Conservation (phyloP, 2,113 vertebrate species). For the Sclerurus mexicanus region DNA sequence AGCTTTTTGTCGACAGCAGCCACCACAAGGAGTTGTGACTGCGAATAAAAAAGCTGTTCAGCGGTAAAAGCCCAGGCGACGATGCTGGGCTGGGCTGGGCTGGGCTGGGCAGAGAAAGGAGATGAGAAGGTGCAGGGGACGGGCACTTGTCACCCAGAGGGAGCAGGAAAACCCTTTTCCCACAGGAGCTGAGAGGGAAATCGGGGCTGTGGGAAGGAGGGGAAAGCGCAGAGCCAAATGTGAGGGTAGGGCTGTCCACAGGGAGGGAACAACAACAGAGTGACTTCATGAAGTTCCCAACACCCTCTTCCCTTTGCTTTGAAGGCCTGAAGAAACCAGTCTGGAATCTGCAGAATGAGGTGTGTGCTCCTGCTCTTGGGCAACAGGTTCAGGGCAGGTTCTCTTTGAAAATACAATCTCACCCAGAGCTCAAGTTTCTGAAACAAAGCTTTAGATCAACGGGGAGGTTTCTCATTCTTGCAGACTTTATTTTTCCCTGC, state of each 20-base stretch:
- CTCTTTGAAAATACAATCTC: not conserved
- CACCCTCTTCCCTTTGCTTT: not conserved
- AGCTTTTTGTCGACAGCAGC: not conserved
- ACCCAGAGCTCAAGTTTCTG: not conserved
- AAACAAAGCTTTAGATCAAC: not conserved
- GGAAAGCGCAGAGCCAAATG: not conserved
- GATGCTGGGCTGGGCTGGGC: too few species aligned
- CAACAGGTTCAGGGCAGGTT: not conserved
- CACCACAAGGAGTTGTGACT: rapidly evolving
- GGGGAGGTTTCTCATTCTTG: not conserved
- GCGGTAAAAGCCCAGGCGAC: not conserved
- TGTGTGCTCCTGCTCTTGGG: not conserved
- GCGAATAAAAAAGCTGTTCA: not conserved
- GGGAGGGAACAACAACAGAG: not conserved
- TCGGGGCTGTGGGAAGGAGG: not conserved
- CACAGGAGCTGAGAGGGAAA: not conserved
- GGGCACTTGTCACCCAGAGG: too few species aligned
- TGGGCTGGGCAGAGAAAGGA: too few species aligned
- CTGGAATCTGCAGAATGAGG: not conserved
- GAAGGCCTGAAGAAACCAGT: not conserved
- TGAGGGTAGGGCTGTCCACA: rapidly evolving
- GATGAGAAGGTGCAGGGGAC: too few species aligned
- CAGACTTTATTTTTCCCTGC: rapidly evolving
- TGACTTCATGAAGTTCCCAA: not conserved
- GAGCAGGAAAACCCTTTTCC: not conserved